Conservation (phyloP, 2,113 vertebrate species). For the Arizona elegans region DNA sequence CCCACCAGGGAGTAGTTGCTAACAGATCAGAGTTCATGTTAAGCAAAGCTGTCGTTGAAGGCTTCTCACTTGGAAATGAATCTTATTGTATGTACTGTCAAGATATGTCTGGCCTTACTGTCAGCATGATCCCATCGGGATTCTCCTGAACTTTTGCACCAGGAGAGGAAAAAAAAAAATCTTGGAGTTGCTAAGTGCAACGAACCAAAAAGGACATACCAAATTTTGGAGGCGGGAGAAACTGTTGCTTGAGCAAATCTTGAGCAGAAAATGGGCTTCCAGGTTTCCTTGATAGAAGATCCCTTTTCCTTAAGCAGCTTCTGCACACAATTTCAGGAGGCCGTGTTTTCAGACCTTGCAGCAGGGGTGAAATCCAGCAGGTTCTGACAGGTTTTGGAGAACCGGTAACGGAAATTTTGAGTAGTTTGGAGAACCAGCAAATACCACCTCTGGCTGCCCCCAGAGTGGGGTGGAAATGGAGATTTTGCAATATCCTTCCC, state of each 20-base stretch:
- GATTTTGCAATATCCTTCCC: too few species aligned
- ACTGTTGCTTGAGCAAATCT: background rate
- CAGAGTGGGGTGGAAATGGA: too few species aligned
- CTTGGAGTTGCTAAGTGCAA: background rate
- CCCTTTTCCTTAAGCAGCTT: background rate
- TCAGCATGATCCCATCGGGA: background rate
- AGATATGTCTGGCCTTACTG: background rate
- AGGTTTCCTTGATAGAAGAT: background rate
- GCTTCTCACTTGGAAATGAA: background rate
- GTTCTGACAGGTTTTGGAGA: too few species aligned
- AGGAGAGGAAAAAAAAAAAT: fast-evolving
- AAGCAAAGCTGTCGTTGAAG: background rate
- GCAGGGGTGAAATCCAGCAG: too few species aligned
- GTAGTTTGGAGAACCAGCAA: too few species aligned
- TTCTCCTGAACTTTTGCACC: background rate
- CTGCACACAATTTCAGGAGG: background rate
- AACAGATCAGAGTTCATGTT: background rate
- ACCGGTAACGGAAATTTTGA: too few species aligned
- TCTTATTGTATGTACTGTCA: background rate
- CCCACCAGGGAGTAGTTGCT: background rate
- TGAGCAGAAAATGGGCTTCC: background rate
- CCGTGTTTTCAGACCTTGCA: background rate
- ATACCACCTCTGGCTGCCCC: too few species aligned
- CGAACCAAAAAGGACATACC: background rate
- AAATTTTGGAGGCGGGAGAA: background rate